phyloP scores from a whole-genome alignment of 2,113 vertebrate genomes.

The Bombycilla garrulus region DNA sequence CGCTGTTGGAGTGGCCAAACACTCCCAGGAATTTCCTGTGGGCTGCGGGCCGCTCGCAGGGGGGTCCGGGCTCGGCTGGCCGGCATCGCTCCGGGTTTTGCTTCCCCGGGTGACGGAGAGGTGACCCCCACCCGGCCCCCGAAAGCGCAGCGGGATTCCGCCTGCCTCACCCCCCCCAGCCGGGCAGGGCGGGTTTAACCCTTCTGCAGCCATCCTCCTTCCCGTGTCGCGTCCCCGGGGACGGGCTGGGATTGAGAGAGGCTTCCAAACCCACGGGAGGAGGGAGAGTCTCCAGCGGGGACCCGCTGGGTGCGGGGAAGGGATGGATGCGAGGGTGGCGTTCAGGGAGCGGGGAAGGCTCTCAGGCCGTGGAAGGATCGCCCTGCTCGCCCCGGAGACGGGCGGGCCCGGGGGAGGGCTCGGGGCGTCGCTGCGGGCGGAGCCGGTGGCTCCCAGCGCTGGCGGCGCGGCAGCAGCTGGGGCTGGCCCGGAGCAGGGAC shows the following conservation, averaged over 20 bases:
- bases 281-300: background rate
- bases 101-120: background rate
- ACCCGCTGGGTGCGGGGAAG: accelerated
- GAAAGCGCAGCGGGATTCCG: background rate
- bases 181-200: background rate
- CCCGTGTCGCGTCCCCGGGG: accelerated
- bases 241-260: accelerated
- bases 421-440: background rate
- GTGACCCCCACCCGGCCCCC: background rate
- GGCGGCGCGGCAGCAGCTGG: too few species aligned
- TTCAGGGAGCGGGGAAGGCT: accelerated
- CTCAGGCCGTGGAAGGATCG: background rate
- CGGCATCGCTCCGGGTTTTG: background rate
- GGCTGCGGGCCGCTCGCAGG: conserved; percentile 32
- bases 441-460: background rate
- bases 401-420: background rate
- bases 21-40: conserved; percentile 68
- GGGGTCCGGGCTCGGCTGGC: background rate
- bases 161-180: background rate
- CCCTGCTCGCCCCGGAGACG: accelerated
- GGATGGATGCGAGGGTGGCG: background rate
- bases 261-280: accelerated
- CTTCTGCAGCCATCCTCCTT: background rate
- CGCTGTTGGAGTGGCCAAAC: conserved; percentile 44
- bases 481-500: background rate